phyloP scores from a whole-genome alignment of 2,888 invertebrate species.

The Phrixothrix hirtus region DNA sequence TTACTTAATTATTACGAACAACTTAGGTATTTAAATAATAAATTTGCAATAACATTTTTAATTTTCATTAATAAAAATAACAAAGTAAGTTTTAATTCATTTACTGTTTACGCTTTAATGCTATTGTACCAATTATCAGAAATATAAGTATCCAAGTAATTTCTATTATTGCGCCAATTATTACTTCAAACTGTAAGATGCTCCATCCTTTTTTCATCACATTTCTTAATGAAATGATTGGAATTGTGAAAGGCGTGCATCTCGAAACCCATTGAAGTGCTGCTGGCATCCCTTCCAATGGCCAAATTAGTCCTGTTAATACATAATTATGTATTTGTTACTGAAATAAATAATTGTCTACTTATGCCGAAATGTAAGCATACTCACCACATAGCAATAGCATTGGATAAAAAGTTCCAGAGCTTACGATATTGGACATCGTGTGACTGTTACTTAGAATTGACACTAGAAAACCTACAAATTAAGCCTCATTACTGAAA shows the following conservation, averaged over 20 bases:
- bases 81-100: slow-evolving; percentile 6
- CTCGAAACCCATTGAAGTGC: slow-evolving; percentile 45
- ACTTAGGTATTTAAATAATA: slow-evolving; percentile 8
- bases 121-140: slow-evolving; percentile 42
- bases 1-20: too few relatives aligned
- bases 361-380: neutral
- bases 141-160: slow-evolving; percentile 61
- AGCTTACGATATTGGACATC: slow-evolving; percentile 80
- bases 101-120: slow-evolving; percentile 47
- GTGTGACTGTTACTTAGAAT: slow-evolving; percentile 77
- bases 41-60: neutral
- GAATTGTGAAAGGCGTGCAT: slow-evolving; percentile 74
- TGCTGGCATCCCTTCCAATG: slow-evolving; percentile 68
- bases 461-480: slow-evolving; percentile 76
- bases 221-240: slow-evolving; percentile 75
- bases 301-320: slow-evolving; percentile 68
- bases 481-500: too few relatives aligned
- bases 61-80: neutral
- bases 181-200: slow-evolving; percentile 69
- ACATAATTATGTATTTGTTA: neutral
- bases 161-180: slow-evolving; percentile 72
- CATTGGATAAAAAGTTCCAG: slow-evolving; percentile 90
- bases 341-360: too few relatives aligned
- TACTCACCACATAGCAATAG: slow-evolving; percentile 80
- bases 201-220: slow-evolving; percentile 77